A percentile compares a stretch with the other conserved stretches of the same genome.
These are phyloP conservation scores for Xestobium rufovillosum DNA, from an alignment of 2,888 invertebrate genomes.

Conservation along the genomic window DNA sequence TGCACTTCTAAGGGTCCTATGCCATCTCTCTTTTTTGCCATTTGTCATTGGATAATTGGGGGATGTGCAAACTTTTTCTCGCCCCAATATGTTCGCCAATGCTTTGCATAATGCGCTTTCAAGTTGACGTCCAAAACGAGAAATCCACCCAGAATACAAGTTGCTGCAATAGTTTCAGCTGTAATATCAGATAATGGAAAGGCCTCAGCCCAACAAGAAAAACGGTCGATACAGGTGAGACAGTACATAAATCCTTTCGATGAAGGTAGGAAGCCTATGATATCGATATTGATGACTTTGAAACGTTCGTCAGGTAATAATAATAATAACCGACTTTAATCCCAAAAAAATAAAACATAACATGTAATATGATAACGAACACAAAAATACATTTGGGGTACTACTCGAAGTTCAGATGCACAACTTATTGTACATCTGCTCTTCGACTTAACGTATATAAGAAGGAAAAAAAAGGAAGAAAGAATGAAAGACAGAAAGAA, in stretches of 20 bases:
- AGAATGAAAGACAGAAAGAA: too few species aligned
- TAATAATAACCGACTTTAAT: too few species aligned
- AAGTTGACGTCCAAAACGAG: conserved; percentile 7
- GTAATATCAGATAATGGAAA: conserved; percentile 9
- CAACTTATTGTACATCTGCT: too few species aligned
- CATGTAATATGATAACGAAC: too few species aligned
- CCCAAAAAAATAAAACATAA: too few species aligned
- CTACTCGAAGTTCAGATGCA: too few species aligned
- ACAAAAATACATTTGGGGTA: too few species aligned
- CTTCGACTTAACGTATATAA: too few species aligned
- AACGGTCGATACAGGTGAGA: too few species aligned
- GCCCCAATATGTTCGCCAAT: too few species aligned
- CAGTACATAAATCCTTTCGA: conserved; percentile 10
- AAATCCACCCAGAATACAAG: conserved; percentile 11
- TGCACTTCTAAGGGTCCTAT: conserved; percentile 11
- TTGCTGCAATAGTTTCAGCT: conserved; percentile 10
- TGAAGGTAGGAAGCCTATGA: conserved; percentile 6
- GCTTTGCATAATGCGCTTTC: too few species aligned
- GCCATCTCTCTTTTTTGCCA: conserved; percentile 12
- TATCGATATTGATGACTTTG: conserved; percentile 4
- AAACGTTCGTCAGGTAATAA: neutral
- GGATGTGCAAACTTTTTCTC: conserved; percentile 4
- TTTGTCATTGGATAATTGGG: conserved; percentile 14
- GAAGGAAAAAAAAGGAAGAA: too few species aligned
- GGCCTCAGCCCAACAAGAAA: conserved; percentile 9